These are phyloP conservation scores for Kryptolebias marmoratus DNA, from an alignment of 2,113 vertebrate species.

Conservation along the genomic window DNA sequence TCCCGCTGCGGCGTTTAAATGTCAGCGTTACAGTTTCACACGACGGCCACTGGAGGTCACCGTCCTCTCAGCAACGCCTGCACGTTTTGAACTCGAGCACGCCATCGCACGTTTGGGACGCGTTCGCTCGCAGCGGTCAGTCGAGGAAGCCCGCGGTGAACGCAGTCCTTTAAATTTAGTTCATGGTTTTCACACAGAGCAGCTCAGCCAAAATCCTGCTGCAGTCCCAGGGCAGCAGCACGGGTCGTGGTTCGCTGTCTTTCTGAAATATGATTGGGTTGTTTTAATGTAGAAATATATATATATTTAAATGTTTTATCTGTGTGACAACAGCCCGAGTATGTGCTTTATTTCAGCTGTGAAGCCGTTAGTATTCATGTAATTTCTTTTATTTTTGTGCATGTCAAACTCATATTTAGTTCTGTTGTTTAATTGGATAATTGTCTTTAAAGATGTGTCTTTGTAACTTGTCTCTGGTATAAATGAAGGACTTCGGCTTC, in stretches of 20 bases:
- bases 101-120: background rate
- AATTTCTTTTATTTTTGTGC: slow-evolving; percentile 1
- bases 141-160: background rate
- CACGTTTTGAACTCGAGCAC: background rate
- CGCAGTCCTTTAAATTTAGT: slow-evolving; percentile 3
- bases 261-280: slow-evolving; percentile 1
- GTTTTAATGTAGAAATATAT: slow-evolving; percentile 37
- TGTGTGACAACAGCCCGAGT: background rate
- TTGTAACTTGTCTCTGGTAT: slow-evolving; percentile 5
- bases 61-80: slow-evolving; percentile 13
- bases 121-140: background rate
- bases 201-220: background rate
- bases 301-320: slow-evolving; percentile 34
- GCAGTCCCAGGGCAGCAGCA: slow-evolving; percentile 25
- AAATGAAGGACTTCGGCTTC: slow-evolving; percentile 13
- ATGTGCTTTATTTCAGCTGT: slow-evolving; percentile 8
- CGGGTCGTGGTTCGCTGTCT: slow-evolving; percentile 6
- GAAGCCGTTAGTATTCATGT: slow-evolving; percentile 14
- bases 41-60: slow-evolving; percentile 53
- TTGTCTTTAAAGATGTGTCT: slow-evolving; percentile 4
- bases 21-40: slow-evolving; percentile 11
- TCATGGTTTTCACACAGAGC: background rate
- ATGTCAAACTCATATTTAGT: background rate
- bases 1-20: too few relatives aligned
- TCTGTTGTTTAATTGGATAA: slow-evolving; percentile 31